phyloP scores from a whole-genome alignment of 2,113 vertebrate genomes.

The Sapayoa aenigma region DNA sequence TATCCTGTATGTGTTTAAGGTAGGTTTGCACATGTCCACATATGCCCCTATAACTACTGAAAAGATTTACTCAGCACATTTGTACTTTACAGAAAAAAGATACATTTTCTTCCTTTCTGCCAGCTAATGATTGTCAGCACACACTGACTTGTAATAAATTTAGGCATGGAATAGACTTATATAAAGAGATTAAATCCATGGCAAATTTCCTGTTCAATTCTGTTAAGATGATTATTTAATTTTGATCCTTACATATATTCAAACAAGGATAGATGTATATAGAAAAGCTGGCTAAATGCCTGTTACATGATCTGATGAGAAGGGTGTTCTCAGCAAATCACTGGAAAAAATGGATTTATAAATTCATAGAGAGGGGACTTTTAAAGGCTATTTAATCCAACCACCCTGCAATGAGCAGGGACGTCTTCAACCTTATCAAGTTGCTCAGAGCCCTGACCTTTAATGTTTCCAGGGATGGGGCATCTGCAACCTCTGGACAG shows the following conservation, averaged over 20 bases:
- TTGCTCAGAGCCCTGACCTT: neutral
- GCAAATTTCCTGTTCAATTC: neutral
- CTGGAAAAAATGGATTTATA: neutral
- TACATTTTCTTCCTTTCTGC: neutral
- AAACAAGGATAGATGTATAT: neutral
- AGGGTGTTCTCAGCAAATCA: neutral
- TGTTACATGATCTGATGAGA: neutral
- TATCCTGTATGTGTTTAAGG: neutral
- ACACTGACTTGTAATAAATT: neutral
- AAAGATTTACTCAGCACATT: neutral
- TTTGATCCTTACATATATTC: neutral
- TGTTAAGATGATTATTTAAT: neutral
- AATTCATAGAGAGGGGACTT: neutral
- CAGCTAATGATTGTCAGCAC: neutral
- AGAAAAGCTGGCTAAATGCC: neutral
- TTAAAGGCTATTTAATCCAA: neutral
- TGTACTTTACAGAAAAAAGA: neutral
- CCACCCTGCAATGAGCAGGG: neutral
- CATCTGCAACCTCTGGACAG: neutral
- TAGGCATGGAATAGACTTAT: neutral
- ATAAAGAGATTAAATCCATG: neutral
- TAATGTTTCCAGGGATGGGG: neutral
- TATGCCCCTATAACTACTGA: neutral
- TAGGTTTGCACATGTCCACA: neutral
- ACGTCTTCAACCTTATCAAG: neutral